phyloP scores from a whole-genome alignment of 2,888 invertebrate species.

The Cheilosia grossa region DNA sequence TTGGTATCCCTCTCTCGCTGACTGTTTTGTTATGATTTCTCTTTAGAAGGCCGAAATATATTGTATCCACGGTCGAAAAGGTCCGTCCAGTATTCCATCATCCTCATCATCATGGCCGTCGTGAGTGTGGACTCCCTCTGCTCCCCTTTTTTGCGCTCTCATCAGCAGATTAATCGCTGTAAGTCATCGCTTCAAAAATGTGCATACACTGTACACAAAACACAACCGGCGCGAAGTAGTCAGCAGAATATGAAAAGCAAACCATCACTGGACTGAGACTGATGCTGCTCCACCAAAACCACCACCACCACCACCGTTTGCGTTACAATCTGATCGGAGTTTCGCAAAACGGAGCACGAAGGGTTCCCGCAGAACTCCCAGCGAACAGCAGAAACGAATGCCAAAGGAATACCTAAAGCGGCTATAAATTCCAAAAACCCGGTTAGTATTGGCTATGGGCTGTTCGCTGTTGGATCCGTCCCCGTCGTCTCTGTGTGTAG shows the following conservation, averaged over 20 bases:
- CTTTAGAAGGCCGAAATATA: slow-evolving; percentile 51
- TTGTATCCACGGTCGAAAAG: slow-evolving; percentile 39
- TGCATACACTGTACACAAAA: slow-evolving; percentile 40
- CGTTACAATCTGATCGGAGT: slow-evolving; percentile 72
- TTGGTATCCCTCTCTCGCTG: slow-evolving; percentile 17
- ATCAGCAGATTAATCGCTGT: slow-evolving; percentile 70
- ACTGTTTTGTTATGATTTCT: slow-evolving; percentile 71
- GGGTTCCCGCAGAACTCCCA: slow-evolving; percentile 32
- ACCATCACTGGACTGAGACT: slow-evolving; percentile 42
- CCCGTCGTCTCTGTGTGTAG: slow-evolving; percentile 4
- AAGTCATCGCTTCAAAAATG: slow-evolving; percentile 74
- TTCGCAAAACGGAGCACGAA: slow-evolving; percentile 68
- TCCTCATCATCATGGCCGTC: slow-evolving; percentile 54
- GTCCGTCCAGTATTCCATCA: slow-evolving; percentile 72
- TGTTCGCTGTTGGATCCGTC: slow-evolving; percentile 56
- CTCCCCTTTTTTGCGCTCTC: slow-evolving; percentile 30
- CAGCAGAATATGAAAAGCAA: slow-evolving; percentile 48
- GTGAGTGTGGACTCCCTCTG: slow-evolving; percentile 63
- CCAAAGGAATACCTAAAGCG: slow-evolving; percentile 70
- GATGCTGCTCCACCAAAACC: slow-evolving; percentile 11
- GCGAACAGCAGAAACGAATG: slow-evolving; percentile 40
- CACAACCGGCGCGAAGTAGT: slow-evolving; percentile 12
- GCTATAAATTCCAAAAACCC: slow-evolving; percentile 73
- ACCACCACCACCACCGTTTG: slow-evolving; percentile 35
- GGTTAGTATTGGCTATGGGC: slow-evolving; percentile 71